Conservation (phyloP, 2,797 vertebrate species). For the Aldrovandia affinis region DNA sequence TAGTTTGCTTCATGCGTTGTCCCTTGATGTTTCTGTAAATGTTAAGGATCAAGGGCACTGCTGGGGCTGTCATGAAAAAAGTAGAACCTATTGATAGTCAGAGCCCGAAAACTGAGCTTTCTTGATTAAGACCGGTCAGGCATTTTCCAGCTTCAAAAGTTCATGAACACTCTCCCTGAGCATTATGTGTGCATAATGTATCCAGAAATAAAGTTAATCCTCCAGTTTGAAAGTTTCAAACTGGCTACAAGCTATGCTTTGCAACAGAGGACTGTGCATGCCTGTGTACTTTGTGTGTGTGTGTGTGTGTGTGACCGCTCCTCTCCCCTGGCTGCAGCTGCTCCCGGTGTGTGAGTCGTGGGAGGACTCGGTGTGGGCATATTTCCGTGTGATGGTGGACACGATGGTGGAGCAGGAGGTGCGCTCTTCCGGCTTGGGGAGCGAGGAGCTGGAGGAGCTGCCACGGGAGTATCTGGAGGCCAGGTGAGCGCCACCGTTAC, state of each 20-base stretch:
- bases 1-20: too few species aligned
- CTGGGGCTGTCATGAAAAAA: background rate
- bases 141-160: background rate
- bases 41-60: background rate
- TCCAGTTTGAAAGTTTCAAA: too few species aligned
- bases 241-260: too few species aligned
- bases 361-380: constrained; percentile 96
- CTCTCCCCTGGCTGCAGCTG: constrained; percentile 66
- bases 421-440: constrained; percentile 80
- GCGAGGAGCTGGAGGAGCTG: constrained; percentile 85
- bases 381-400: constrained; percentile 95
- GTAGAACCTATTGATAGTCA: background rate
- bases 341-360: constrained; percentile 94
- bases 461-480: constrained; percentile 90
- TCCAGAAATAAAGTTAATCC: too few species aligned
- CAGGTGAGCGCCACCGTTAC: constrained; percentile 74
- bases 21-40: background rate
- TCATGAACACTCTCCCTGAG: too few species aligned
- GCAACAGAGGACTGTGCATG: background rate
- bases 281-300: background rate
- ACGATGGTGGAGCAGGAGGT: constrained; percentile 93
- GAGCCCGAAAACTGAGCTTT: too few species aligned
- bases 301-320: background rate
- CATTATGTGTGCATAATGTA: too few species aligned
- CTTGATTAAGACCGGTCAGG: background rate